A percentile compares a stretch with the other conserved stretches of the same genome.
Evolutionary conservation across 2,888 invertebrate species (phyloP).

Genomic region (Slavum lentiscoides): DNA sequence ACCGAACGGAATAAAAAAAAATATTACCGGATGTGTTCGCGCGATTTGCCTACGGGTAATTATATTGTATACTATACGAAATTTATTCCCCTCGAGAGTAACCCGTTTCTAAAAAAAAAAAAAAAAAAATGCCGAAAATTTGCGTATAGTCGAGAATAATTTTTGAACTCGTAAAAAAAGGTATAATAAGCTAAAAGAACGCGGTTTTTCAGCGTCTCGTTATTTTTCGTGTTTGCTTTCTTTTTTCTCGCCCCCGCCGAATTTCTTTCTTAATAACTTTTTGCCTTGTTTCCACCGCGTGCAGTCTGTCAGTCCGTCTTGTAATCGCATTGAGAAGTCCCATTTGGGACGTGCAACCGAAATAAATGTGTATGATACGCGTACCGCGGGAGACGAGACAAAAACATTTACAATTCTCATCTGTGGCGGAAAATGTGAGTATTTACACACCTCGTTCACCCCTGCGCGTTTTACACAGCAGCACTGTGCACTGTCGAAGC

Average conservation of each 20-base stretch:
- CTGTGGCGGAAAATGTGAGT: too few species aligned
- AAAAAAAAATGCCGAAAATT: too few species aligned
- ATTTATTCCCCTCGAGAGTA: background rate
- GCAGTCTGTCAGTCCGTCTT: background rate
- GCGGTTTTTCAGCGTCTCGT: background rate
- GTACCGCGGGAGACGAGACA: background rate
- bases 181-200: too few species aligned
- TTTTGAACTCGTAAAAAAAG: background rate
- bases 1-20: too few species aligned
- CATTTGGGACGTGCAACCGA: background rate
- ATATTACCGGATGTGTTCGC: too few species aligned
- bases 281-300: background rate
- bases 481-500: too few species aligned
- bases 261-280: constrained; percentile 7
- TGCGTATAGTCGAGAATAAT: background rate
- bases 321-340: constrained; percentile 6
- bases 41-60: too few species aligned
- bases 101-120: background rate
- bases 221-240: background rate
- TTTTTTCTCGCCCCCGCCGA: background rate
- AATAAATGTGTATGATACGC: background rate
- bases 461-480: too few species aligned
- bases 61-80: background rate
- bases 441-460: too few species aligned
- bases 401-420: constrained; percentile 9